Evolutionary conservation across 2,797 vertebrate genomes (phyloP), one percentile per base, ranked within the genome.

Genomic region (Amniataba percoides): DNA sequence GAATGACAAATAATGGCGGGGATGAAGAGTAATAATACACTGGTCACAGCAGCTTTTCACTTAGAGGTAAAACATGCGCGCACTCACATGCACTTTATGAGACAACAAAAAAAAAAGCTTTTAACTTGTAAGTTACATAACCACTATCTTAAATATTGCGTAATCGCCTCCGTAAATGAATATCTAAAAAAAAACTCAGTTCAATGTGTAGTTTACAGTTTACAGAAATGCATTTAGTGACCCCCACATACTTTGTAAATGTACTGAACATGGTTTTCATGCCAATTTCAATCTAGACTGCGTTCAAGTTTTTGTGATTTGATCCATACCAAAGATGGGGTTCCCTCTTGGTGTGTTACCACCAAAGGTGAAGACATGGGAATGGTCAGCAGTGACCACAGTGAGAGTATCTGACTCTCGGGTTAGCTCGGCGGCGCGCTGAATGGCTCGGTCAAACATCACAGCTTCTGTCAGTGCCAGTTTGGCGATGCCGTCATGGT

Each of bases 361-460:
- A 10, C 96, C 96, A 56, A 96, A 96, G 10, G 95, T 96, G 68
- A 96, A 96, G 76, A 96, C 95, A 5, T 96, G 96, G 34, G 96
- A 96, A 89, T 96, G 96, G 85, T 96, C 96, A 12, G 96, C 96
- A 7, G 96, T 96, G 65, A 96, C 95, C n/a, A 96, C 92, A 3
- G 95, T 96, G 64, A 96, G 92, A 0, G 96, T 96, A 15, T 96
- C 95, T 0, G 90, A 89, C 69, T 96, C 95, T 9, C 75, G 82
- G 62, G 95, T 96, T 25, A 96, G 79, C 69, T 92, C 84, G 2
- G 94, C 93, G 5, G 95, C 95, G 0, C 84, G 90, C 3, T 93
- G 89, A 55, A 96, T 89, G 3, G 96, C 96, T 18, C 62, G 84
- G 84, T 96, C 96, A 18, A 96, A 96, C 93, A 95, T 95, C 78